Evolutionary conservation across 2,797 vertebrate species (phyloP).

Genomic region (Muscicapa striata): DNA sequence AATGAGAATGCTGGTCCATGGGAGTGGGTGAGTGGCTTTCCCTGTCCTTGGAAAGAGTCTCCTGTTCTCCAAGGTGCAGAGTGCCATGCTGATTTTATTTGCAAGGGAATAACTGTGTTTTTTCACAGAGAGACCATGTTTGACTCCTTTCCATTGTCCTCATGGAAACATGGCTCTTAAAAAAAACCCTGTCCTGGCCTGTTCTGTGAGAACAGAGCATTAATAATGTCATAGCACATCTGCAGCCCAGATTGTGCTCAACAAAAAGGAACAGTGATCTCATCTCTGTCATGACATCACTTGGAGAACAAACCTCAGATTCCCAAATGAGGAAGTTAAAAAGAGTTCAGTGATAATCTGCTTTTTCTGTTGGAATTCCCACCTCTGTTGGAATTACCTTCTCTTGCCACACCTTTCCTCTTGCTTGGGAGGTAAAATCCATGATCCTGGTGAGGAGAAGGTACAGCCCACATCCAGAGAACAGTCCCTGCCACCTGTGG

Average conservation of each 20-base stretch:
- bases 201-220: background rate
- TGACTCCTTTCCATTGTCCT: background rate
- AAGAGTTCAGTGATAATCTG: background rate
- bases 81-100: background rate
- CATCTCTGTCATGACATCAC: background rate
- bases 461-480: background rate
- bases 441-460: background rate
- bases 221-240: background rate
- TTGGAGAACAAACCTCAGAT: background rate
- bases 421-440: background rate
- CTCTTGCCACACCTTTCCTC: background rate
- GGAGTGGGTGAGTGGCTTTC: background rate
- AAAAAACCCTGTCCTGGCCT: accelerated
- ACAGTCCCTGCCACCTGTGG: background rate
- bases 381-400: background rate
- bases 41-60: background rate
- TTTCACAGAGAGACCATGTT: background rate
- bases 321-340: background rate
- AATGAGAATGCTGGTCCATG: background rate
- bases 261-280: background rate
- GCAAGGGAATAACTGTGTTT: background rate
- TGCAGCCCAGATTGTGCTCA: background rate
- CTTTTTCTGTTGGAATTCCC: background rate
- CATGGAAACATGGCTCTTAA: background rate
- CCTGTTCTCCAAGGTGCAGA: background rate